Evolutionary conservation across 2,113 vertebrate species (phyloP), one percentile per base, ranked within the genome.

Genomic region (Podarcis cretensis): DNA sequence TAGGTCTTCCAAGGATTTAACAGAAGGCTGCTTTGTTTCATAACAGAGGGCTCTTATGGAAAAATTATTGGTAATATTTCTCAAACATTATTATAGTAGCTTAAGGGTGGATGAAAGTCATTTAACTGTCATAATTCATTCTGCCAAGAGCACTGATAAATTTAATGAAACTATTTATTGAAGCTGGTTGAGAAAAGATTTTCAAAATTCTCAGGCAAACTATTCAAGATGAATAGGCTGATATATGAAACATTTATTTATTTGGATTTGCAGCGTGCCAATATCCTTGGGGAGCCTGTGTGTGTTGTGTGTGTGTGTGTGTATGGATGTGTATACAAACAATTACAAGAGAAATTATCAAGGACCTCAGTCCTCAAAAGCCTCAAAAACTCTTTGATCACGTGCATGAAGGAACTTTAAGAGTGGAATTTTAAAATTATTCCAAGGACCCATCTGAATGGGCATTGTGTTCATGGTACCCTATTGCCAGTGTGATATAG

Each of bases 11-110:
- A 88, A 69, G 37, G 77, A 92, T 65, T 89, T 65, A 65, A 91
- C 71, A 90, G 80, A 90, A 90, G 91, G 4, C n/a, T 89, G 83
- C 23, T 92, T 92, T 90, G 88, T 89, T 57, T 91, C 66, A 78
- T 76, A 79, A 86, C 2, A 85, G 25, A 90, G 54, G 43, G 21
- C 3, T 90, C n/a, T 57, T 87, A 32, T 78, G 18, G 35, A 93
- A 92, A 54, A 91, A 91, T 4, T 87, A 92, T 6, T 65, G 30
- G 68, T 40, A 2, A 1, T 57, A 35, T 4, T 91, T 87, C 85
- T 80, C 5, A 91, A 93, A 89, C 2, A 78, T 84, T 78, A 84
- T 43, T 32, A 16, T 21, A 85, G 27, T 30, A 86, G 7, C 7
- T 87, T 84, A 79, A 12, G n/a, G 21, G 75, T 30, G 2, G 65